phyloP scores from a whole-genome alignment of 2,888 invertebrate genomes.

The Odontothrips loti region DNA sequence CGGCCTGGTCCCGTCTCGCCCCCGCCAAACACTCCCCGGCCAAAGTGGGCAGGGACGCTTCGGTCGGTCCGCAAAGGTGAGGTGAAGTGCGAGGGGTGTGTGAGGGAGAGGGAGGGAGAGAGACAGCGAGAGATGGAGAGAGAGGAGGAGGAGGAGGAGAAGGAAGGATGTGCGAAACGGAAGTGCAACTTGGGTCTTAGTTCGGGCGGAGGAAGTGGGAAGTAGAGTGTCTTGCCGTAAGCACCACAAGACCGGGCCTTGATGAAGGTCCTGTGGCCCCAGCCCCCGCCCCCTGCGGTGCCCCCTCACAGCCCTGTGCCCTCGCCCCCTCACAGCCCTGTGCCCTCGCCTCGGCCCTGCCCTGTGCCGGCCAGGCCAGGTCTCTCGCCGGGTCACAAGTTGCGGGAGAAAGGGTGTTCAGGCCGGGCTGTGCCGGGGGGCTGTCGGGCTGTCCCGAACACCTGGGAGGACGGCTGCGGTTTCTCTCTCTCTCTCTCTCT shows the following conservation, averaged over 20 bases:
- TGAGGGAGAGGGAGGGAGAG: no score
- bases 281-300: not conserved
- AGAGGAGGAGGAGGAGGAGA: no score
- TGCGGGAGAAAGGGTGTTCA: conserved; percentile 14
- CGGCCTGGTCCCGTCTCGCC: no score
- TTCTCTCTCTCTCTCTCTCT: not conserved
- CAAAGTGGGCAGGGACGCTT: no score
- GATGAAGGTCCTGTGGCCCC: not conserved
- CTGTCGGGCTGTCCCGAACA: conserved; percentile 22
- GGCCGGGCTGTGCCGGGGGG: not conserved
- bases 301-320: not conserved
- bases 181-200: conserved; percentile 6
- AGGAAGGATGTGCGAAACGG: not conserved
- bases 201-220: not conserved
- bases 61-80: no score
- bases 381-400: conserved; percentile 13
- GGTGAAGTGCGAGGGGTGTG: no score
- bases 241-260: not conserved
- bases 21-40: no score
- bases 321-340: not conserved
- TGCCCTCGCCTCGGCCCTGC: not conserved
- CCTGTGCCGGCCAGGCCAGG: not conserved
- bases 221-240: conserved; percentile 4
- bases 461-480: conserved; percentile 23
- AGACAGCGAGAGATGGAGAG: no score